Conservation (phyloP, 2,797 vertebrate genomes). For the Acomys russatus region DNA sequence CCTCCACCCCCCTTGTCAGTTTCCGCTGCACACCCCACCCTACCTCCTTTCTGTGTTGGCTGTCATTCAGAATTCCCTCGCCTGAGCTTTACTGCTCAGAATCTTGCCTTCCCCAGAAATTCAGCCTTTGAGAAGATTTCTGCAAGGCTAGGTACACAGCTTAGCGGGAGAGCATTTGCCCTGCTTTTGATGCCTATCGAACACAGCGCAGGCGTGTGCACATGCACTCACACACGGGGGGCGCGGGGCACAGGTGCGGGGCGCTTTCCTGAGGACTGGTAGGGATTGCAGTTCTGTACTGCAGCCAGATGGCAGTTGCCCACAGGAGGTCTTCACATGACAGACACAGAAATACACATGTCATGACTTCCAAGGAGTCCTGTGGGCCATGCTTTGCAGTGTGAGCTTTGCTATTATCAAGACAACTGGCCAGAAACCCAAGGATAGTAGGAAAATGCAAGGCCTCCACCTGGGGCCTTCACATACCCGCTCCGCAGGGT, state of each 20-base stretch:
- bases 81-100: neutral
- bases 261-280: neutral
- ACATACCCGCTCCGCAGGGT: neutral
- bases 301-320: neutral
- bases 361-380: neutral
- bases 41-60: neutral
- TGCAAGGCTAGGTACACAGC: neutral
- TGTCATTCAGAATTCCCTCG: neutral
- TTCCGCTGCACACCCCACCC: no score
- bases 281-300: neutral
- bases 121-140: neutral
- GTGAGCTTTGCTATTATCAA: neutral
- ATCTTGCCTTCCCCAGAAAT: slow-evolving; percentile 5
- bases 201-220: neutral
- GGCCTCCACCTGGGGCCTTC: neutral
- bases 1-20: neutral
- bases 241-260: neutral
- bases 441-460: neutral
- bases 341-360: neutral
- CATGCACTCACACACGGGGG: neutral
- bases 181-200: neutral
- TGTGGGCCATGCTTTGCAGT: neutral
- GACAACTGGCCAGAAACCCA: neutral
- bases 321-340: neutral
- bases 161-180: neutral